phyloP scores from a whole-genome alignment of 2,797 vertebrate species.

The Melanotaenia pygmaea region DNA sequence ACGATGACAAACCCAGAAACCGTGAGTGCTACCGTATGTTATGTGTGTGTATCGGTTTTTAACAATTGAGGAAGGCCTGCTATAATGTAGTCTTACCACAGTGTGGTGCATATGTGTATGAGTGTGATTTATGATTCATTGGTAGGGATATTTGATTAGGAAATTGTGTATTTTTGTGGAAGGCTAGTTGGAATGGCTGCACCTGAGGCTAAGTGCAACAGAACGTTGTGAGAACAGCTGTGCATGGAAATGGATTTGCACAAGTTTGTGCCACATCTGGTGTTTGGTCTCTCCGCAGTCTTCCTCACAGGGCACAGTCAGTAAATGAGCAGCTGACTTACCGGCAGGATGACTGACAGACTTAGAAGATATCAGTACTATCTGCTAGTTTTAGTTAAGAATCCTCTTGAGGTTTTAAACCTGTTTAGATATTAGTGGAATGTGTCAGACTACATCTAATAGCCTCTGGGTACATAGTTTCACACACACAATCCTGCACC shows the following conservation, averaged over 20 bases:
- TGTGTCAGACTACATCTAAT: slow-evolving; percentile 63
- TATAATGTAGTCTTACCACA: background rate
- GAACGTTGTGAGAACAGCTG: slow-evolving; percentile 13
- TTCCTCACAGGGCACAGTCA: slow-evolving; percentile 17
- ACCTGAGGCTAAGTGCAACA: background rate
- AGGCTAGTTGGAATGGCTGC: background rate
- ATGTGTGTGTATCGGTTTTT: slow-evolving; percentile 1
- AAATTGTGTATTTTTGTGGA: background rate
- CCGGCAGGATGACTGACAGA: slow-evolving; percentile 46
- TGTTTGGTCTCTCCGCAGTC: slow-evolving; percentile 9
- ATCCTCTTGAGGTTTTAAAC: slow-evolving; percentile 60
- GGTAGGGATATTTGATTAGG: background rate
- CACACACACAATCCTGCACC: slow-evolving; percentile 17
- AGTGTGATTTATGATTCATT: slow-evolving; percentile 8
- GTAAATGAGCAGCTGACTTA: slow-evolving; percentile 28
- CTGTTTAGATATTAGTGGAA: slow-evolving; percentile 65
- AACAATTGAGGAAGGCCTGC: background rate
- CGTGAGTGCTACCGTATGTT: slow-evolving; percentile 83
- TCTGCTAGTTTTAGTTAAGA: slow-evolving; percentile 51
- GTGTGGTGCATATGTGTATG: background rate
- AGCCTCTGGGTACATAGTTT: slow-evolving; percentile 50
- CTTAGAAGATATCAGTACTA: slow-evolving; percentile 47
- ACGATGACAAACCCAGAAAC: slow-evolving; percentile 97
- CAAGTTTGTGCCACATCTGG: slow-evolving; percentile 23
- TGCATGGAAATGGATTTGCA: slow-evolving; percentile 11